A percentile compares a stretch with the other conserved stretches of the same genome.
These are phyloP conservation scores for Pseudachorutes palmiensis DNA, from an alignment of 1,140 invertebrate genomes.

Conservation along the genomic window DNA sequence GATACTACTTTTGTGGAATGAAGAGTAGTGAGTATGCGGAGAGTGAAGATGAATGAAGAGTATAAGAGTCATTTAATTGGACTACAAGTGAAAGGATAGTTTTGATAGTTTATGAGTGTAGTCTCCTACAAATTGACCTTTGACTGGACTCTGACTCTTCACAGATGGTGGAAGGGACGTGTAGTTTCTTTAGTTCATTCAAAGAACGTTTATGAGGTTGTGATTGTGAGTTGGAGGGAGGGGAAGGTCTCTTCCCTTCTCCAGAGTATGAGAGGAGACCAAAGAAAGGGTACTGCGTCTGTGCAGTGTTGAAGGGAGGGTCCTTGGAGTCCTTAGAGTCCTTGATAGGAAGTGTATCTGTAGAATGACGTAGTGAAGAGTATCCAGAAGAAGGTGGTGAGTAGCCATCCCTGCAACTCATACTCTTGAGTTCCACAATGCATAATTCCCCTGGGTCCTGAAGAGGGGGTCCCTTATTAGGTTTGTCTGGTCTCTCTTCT, in stretches of 20 bases:
- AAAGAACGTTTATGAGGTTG: slow-evolving; percentile 17
- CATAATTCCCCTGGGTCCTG: not conserved
- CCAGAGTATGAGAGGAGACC: not conserved
- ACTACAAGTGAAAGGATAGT: too few species aligned
- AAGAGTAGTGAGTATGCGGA: too few species aligned
- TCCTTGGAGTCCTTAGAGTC: slow-evolving; percentile 12
- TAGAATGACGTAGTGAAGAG: slow-evolving; percentile 31
- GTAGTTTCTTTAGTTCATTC: slow-evolving; percentile 23
- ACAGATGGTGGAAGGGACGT: slow-evolving; percentile 35
- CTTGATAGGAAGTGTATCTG: slow-evolving; percentile 26
- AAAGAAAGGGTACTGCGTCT: slow-evolving; percentile 24
- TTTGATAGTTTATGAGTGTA: too few species aligned
- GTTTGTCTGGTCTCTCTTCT: not conserved
- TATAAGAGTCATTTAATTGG: too few species aligned
- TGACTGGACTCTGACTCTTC: slow-evolving; percentile 37
- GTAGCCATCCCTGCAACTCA: slow-evolving; percentile 16
- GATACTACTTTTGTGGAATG: too few species aligned
- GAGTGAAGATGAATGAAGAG: too few species aligned
- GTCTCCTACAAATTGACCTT: slow-evolving; percentile 20
- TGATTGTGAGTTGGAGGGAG: not conserved
- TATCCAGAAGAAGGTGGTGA: slow-evolving; percentile 36
- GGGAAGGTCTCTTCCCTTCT: too few species aligned
- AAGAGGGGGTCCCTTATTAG: too few species aligned
- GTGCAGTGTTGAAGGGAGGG: not conserved
- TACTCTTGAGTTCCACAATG: slow-evolving; percentile 18